Conservation (phyloP, 2,888 invertebrate genomes). For the Lypha dubia region DNA sequence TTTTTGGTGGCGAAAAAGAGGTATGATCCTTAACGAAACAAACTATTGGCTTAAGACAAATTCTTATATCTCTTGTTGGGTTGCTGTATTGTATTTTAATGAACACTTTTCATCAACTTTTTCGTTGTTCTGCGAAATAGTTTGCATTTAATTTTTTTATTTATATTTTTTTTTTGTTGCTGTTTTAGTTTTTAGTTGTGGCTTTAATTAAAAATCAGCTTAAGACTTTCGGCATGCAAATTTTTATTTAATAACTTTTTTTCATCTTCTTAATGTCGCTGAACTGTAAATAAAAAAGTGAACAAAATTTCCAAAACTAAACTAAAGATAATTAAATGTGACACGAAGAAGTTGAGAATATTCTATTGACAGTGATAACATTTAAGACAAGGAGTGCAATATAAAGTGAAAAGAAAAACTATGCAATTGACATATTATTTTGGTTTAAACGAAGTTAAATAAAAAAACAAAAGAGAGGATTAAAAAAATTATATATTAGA, state of each 20-base stretch:
- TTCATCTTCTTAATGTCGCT: conserved; percentile 9
- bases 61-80: conserved; percentile 23
- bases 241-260: conserved; percentile 34
- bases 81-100: conserved; percentile 64
- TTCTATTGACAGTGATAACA: conserved; percentile 15
- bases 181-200: conserved; percentile 37
- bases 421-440: background rate
- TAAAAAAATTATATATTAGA: too few species aligned
- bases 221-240: conserved; percentile 62
- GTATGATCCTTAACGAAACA: background rate
- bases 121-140: conserved; percentile 39
- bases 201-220: conserved; percentile 72
- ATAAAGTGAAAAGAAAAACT: background rate
- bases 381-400: background rate
- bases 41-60: conserved; percentile 11
- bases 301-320: conserved; percentile 22
- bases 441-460: background rate
- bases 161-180: conserved; percentile 18
- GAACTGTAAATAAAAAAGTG: conserved; percentile 40
- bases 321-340: conserved; percentile 44
- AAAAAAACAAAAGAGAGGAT: too few species aligned
- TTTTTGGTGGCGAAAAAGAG: background rate
- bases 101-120: conserved; percentile 64
- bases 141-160: conserved; percentile 39
- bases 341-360: conserved; percentile 9